These are phyloP conservation scores for Bergia puertoricense DNA, from an alignment of 92 coral and sea anemone genomes.

Conservation along the genomic window DNA sequence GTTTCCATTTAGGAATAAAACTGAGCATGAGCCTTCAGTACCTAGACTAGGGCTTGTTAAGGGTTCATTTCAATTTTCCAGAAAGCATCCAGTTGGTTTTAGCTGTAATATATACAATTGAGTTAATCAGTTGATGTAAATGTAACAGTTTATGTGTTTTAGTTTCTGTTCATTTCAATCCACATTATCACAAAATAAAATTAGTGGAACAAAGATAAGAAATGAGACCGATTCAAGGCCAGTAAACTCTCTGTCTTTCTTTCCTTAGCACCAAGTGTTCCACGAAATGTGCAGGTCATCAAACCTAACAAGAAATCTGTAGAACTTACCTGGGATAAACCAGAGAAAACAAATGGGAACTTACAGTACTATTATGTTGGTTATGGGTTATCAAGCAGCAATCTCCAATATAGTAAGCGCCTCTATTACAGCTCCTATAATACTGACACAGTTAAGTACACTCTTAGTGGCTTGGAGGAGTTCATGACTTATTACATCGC, in stretches of 20 bases:
- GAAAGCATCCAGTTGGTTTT: too few relatives aligned
- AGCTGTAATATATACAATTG: too few relatives aligned
- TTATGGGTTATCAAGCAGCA: background rate
- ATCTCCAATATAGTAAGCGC: background rate
- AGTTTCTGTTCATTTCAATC: too few relatives aligned
- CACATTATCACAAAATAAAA: too few relatives aligned
- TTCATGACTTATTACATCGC: background rate
- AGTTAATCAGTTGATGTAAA: too few relatives aligned
- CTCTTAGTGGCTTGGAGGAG: background rate
- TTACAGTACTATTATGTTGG: background rate
- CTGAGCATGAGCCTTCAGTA: too few relatives aligned
- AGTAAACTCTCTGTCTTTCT: background rate
- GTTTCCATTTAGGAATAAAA: too few relatives aligned
- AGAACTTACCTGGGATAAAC: constrained; percentile 6
- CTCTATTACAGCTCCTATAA: background rate
- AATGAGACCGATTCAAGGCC: too few relatives aligned
- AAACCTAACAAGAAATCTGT: constrained; percentile 7
- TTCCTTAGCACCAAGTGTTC: constrained; percentile 14
- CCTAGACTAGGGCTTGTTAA: too few relatives aligned
- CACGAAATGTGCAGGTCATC: constrained; percentile 14
- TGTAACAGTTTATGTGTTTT: too few relatives aligned
- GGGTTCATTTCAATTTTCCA: too few relatives aligned
- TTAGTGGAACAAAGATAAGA: too few relatives aligned
- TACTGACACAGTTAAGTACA: background rate
- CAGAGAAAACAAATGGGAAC: background rate